A percentile compares a stretch with the other conserved stretches of the same genome.
phyloP scores from a whole-genome alignment of 2,113 vertebrate genomes.

The Paraplagusia blochii region DNA sequence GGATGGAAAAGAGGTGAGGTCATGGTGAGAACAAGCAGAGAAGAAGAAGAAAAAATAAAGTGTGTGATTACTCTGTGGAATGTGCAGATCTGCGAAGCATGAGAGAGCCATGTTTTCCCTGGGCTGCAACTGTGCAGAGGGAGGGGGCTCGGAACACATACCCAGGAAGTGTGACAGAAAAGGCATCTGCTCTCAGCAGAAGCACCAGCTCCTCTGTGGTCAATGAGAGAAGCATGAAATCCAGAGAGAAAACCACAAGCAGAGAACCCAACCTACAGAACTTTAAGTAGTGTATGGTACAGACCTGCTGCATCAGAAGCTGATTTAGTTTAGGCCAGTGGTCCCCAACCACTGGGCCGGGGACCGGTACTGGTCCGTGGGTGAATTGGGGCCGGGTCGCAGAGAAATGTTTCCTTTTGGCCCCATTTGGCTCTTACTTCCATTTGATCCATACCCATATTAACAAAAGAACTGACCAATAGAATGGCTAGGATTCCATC shows the following conservation, averaged over 20 bases:
- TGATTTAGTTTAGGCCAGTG: too few species aligned
- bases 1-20: slow-evolving; percentile 56
- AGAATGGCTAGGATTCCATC: too few species aligned
- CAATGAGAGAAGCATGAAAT: slow-evolving; percentile 27
- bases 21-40: slow-evolving; percentile 51
- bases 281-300: neutral
- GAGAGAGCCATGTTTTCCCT: slow-evolving; percentile 45
- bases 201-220: slow-evolving; percentile 14
- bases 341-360: too few species aligned
- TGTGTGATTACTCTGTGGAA: slow-evolving; percentile 50
- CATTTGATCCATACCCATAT: too few species aligned
- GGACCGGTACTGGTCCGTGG: too few species aligned
- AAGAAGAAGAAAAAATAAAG: slow-evolving; percentile 38
- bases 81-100: slow-evolving; percentile 48
- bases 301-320: slow-evolving; percentile 5
- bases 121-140: neutral
- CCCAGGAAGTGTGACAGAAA: slow-evolving; percentile 40
- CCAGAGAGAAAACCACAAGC: neutral
- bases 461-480: too few species aligned
- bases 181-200: slow-evolving; percentile 25
- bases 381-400: too few species aligned
- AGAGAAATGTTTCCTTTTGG: too few species aligned
- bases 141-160: slow-evolving; percentile 21
- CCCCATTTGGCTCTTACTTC: too few species aligned
- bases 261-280: neutral